Base-by-base conservation (phyloP, 2,888 invertebrate species). In the Oxycera nigricornis region DNA sequence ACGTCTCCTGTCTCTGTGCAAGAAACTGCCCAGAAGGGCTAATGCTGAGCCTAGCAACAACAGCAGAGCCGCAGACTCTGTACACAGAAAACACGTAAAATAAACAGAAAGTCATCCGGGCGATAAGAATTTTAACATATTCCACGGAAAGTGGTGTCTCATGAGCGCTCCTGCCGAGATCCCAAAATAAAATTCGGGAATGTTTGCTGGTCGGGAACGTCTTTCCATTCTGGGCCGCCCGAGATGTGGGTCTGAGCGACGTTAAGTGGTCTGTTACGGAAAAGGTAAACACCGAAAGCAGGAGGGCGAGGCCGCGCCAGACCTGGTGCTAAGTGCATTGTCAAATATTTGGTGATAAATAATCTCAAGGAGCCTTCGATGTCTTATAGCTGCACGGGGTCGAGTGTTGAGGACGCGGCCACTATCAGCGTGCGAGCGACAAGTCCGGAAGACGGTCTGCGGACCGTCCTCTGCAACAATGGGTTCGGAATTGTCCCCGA, bases 281-380 rank as follows among this genome's bases (percentile, higher is more conserved):
- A 52, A 70, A 70, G 70, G 70, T 70, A 70, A 70, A 70, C 52
- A 70, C 6, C 24, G 24, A 55, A 24, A 17, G 24, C 11, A 55
- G 17, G 24, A 24, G 0, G 17, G 17, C 50, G 26, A 59, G 14
- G n/a, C 17, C 46, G 24, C 46, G 55, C 4, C 70, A 70, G 31
- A 20, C 55, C 31, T 31, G 22, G 35, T 35, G 35, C 31, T 52
- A 31, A 70, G 70, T 70, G 70, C 70, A 70, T 70, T 70, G 28
- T 52, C 52, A 70, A 55, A 55, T 70, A 31, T 55, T 55, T 55
- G 70, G 70, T 70, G 52, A 70, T 70, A 70, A 52, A 70, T 70
- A 70, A 52, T 52, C 70, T 35, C 31, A 35, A 70, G 55, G 22
- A 70, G 52, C 17, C 52, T 22, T 35, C 55, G 70, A 70, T 70